Base-by-base conservation (phyloP, 2,113 vertebrate species). In the Vidua macroura region DNA sequence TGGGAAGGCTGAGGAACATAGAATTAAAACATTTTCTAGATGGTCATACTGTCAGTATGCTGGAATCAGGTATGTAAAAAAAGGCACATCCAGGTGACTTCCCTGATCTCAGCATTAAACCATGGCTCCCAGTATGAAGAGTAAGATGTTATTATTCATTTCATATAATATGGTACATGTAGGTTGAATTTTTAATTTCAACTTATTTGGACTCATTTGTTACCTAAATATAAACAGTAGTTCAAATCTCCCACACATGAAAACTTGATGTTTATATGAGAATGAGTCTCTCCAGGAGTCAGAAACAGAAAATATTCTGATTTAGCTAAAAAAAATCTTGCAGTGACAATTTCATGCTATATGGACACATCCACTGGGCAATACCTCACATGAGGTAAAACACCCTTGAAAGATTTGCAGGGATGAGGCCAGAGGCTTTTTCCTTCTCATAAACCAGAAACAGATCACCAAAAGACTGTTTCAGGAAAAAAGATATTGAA, bases 381-480 rank as follows among this genome's bases (percentile, higher is more conserved):
- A 37, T 27, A 23, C 6, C 25, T 27, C 52, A 39, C 0, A 1
- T 0, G 0, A 83, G 31, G 23, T 33, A 67, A 86, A 88, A 63
- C 21, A 59, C 3, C 35, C 22, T 16, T 33, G 15, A 67, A 66
- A 55, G 27, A 41, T 22, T 53, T 55, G 30, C 19, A 81, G 23
- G 8, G 51, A 51, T 14, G 27, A 89, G 13, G 33, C 22, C 44
- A 48, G 33, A 67, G 17, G 20, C 4, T 76, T 81, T 88, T 92
- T 52, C 10, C 25, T 58, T 66, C 56, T 58, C 14, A 4, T 25
- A 66, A 86, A 44, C 13, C 13, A 15, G 23, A 63, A 79, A 64
- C 30, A 84, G 56, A 46, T 63, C 48, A 46, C 21, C 0, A 7
- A 30, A 67, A 67, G 14, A 55, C 4, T 52, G 28, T 37, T 90